Evolutionary conservation across 1,140 invertebrate genomes (phyloP).

Genomic region (Hermetia illucens): DNA sequence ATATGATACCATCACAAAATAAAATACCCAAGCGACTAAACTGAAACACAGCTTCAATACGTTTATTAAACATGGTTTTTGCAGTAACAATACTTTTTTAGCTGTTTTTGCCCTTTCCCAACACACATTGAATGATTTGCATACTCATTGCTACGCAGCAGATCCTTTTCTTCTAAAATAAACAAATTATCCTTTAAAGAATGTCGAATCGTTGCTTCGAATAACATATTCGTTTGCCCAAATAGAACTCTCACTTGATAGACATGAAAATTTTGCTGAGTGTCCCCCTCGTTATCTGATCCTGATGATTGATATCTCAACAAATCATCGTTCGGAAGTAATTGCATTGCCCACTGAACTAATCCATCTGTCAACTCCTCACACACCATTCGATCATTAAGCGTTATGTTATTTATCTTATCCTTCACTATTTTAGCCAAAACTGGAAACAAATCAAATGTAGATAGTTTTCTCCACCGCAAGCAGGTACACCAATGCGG

Average conservation of each 20-base stretch:
- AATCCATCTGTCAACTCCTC: conserved; percentile 38
- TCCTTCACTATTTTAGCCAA: conserved; percentile 40
- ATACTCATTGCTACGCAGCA: conserved; percentile 80
- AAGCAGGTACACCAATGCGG: conserved; percentile 92
- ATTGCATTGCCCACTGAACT: conserved; percentile 50
- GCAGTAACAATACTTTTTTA: conserved; percentile 65
- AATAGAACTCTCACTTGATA: conserved; percentile 68
- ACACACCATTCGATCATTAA: conserved; percentile 41
- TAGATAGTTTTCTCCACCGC: conserved; percentile 43
- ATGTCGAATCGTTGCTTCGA: conserved; percentile 63
- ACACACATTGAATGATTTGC: conserved; percentile 64
- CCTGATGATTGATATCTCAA: conserved; percentile 63
- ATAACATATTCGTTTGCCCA: conserved; percentile 57
- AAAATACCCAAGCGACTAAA: too few species aligned
- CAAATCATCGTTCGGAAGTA: conserved; percentile 52
- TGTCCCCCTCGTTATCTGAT: conserved; percentile 57
- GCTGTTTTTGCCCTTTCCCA: conserved; percentile 46
- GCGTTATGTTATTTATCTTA: conserved; percentile 44
- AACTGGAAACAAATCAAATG: conserved; percentile 27
- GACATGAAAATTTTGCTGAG: conserved; percentile 37
- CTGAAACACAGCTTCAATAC: too few species aligned
- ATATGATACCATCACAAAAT: too few species aligned
- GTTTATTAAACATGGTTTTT: too few species aligned
- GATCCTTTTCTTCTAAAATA: conserved; percentile 52
- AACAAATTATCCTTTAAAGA: conserved; percentile 42